Base-by-base conservation (phyloP, 2,888 invertebrate species). In the Pammene fasciana region DNA sequence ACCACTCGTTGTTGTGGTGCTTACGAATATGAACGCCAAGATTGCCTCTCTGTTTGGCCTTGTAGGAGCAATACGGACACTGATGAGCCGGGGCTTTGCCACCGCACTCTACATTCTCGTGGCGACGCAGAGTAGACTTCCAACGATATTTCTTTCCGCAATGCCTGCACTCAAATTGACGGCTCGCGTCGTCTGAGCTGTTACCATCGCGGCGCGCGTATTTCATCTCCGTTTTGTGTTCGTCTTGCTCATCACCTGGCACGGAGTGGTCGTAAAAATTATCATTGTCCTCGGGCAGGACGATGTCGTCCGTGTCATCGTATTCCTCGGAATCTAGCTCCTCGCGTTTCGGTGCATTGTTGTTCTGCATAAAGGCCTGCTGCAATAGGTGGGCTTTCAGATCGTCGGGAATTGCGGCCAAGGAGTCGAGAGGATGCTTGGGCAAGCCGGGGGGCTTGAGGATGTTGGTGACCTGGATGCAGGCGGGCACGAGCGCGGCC, bases 81-180 rank as follows among this genome's bases (percentile, higher is more conserved):
- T 96, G 95, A 88, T 96, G 96, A 73, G 95, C 94, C 0, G 97
- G 97, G 74, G 96, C 95, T 84, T 97, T 97, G 74, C 96, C 96
- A 55, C 96, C 96, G 87, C 97, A 97, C 87, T 97, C 97, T 72
- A 96, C 96, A 91, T 95, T 96, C 87, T 96, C 96, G 89, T 97
- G 97, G 5, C 96, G 94, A 11, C 96, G 94, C 93, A 97, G 93
- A 71, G 97, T 97, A 61, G 96, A 96, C 89, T 96, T 97, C 97
- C 97, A 97, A 79, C 97, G 94, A 87, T 97, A 97, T 75, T 95
- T 94, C 86, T 97, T 97, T 73, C 97, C 97, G 89, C 97, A 97
- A 83, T 96, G 96, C 62, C 96, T 94, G 82, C 97, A 97, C 60
- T 96, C 94, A 87, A 96, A 97, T 81, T 95, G 95, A 5, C 94